These are phyloP conservation scores for Tetragonula carbonaria DNA, from an alignment of 2,888 invertebrate species.

Conservation along the genomic window DNA sequence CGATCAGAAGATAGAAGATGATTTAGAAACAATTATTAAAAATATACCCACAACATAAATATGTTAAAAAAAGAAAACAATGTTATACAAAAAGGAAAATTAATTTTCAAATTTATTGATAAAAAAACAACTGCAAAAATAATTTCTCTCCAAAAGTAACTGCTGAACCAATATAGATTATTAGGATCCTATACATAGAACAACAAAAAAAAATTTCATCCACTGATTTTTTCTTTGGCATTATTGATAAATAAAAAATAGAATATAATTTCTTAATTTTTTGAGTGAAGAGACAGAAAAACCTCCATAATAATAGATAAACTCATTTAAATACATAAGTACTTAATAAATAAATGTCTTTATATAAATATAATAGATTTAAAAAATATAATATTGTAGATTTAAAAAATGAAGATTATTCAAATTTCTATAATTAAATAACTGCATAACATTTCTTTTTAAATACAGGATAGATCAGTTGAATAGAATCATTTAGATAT, in stretches of 20 bases:
- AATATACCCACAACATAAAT: conserved; percentile 87
- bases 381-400: no score
- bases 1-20: no score
- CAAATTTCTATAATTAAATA: no score
- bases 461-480: no score
- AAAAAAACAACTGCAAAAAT: conserved; percentile 88
- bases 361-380: no score
- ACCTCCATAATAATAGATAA: no score
- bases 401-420: no score
- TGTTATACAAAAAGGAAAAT: background rate
- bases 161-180: conserved; percentile 93
- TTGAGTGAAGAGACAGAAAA: no score
- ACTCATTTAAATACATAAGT: no score
- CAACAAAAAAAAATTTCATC: conserved; percentile 94
- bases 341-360: no score
- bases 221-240: conserved; percentile 90
- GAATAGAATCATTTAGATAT: no score
- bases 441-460: no score
- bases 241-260: conserved; percentile 85
- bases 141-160: conserved; percentile 87
- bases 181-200: conserved; percentile 94
- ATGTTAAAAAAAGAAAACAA: background rate
- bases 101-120: conserved; percentile 89
- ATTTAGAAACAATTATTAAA: conserved; percentile 83
- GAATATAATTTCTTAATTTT: conserved; percentile 89